Percentiles rank a stretch among this genome's conserved stretches.
Conservation (phyloP, 2,113 vertebrate genomes). For the Scomber japonicus region DNA sequence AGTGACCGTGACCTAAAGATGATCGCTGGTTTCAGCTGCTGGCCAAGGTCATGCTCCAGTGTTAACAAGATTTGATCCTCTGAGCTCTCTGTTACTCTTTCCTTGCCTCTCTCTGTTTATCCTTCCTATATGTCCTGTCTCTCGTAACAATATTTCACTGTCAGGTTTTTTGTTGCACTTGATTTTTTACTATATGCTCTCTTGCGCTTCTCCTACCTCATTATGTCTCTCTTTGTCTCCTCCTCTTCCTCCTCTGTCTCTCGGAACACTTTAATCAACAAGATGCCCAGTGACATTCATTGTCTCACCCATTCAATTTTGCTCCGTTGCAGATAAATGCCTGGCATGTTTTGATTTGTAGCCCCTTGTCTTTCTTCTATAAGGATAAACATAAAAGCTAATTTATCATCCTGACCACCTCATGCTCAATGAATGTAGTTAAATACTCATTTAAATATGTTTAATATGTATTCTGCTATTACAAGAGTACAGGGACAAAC, state of each 20-base stretch:
- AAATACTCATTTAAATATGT: conserved; percentile 82
- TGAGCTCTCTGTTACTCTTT: conserved; percentile 60
- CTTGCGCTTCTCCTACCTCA: conserved; percentile 40
- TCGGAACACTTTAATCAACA: conserved; percentile 72
- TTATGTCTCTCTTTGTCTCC: conserved; percentile 52
- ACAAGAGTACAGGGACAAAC: conserved; percentile 33
- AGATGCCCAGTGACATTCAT: conserved; percentile 73
- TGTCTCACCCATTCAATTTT: conserved; percentile 62
- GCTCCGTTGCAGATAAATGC: conserved; percentile 53
- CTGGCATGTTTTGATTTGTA: conserved; percentile 71
- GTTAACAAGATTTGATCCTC: conserved; percentile 84
- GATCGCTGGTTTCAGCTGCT: conserved; percentile 79
- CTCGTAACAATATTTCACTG: conserved; percentile 75
- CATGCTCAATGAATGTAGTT: conserved; percentile 72
- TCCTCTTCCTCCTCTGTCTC: conserved; percentile 42
- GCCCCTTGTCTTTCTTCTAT: conserved; percentile 60
- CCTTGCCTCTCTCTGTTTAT: conserved; percentile 63
- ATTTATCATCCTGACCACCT: conserved; percentile 69
- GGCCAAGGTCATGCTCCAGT: conserved; percentile 81
- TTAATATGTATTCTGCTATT: conserved; percentile 70
- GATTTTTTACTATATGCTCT: conserved; percentile 53
- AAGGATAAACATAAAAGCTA: conserved; percentile 67
- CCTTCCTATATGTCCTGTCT: conserved; percentile 52
- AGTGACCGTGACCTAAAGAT: conserved; percentile 79
- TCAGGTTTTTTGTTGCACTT: conserved; percentile 61